A percentile compares a stretch with the other conserved stretches of the same genome.
Conservation (phyloP, 1,140 invertebrate genomes). For the Geopemphigus sp. region DNA sequence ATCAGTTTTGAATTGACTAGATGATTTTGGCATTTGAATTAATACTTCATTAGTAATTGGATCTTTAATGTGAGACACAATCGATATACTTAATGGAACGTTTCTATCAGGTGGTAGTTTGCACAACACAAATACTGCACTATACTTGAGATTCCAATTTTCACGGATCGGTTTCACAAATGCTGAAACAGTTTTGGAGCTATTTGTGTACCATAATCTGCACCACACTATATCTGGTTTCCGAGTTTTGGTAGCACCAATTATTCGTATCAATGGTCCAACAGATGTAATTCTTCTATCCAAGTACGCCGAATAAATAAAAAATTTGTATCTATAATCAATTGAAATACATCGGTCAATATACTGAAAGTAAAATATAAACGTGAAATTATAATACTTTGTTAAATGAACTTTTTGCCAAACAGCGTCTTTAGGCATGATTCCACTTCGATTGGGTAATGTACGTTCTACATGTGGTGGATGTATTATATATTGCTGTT, state of each 20-base stretch:
- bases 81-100: constrained; percentile 64
- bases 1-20: constrained; percentile 59
- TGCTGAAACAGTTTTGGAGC: constrained; percentile 52
- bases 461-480: constrained; percentile 27
- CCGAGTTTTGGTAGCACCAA: constrained; percentile 82
- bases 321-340: constrained; percentile 75
- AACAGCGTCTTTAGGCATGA: constrained; percentile 58
- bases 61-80: constrained; percentile 61
- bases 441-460: constrained; percentile 58
- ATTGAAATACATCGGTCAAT: neutral
- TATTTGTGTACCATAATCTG: constrained; percentile 72
- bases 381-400: constrained; percentile 53
- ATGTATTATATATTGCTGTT: constrained; percentile 34
- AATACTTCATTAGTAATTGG: constrained; percentile 64
- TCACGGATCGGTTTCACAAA: constrained; percentile 72
- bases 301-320: constrained; percentile 85
- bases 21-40: constrained; percentile 54
- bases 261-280: constrained; percentile 68
- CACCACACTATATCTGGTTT: constrained; percentile 81
- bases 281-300: constrained; percentile 66
- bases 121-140: constrained; percentile 84
- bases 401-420: constrained; percentile 63
- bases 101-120: constrained; percentile 63
- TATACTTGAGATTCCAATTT: constrained; percentile 92
- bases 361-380: neutral